Conservation (phyloP, 2,113 vertebrate species). For the Ascaphus truei region DNA sequence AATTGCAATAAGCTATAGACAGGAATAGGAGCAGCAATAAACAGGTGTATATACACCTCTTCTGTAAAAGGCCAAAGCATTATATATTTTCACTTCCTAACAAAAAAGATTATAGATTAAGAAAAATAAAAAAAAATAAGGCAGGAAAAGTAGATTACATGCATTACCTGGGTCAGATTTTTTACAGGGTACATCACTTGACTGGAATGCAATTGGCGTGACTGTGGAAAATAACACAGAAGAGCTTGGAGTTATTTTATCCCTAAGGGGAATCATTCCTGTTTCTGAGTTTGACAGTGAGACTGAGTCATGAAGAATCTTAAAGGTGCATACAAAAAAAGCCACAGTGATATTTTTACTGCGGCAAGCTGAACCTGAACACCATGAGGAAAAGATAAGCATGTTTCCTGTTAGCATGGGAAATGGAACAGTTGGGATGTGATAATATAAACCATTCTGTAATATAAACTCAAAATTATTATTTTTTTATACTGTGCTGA, state of each 20-base stretch:
- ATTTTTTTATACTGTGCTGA: conserved; percentile 3
- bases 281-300: neutral
- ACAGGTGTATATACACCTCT: no score
- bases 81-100: neutral
- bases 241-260: neutral
- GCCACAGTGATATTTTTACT: conserved; percentile 23
- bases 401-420: conserved; percentile 18
- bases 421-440: conserved; percentile 20
- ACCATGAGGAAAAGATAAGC: conserved; percentile 14
- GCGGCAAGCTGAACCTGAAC: neutral
- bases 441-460: conserved; percentile 20
- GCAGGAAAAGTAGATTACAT: neutral
- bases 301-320: neutral
- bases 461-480: conserved; percentile 12
- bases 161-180: neutral
- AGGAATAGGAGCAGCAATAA: no score
- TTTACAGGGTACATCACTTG: neutral
- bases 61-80: neutral
- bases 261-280: neutral
- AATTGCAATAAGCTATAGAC: no score
- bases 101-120: neutral
- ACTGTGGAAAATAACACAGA: neutral
- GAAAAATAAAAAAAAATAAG: neutral
- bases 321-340: conserved; percentile 2
- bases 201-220: neutral